These are phyloP conservation scores for Prionace glauca DNA, from an alignment of 2,797 vertebrate genomes.

Conservation along the genomic window DNA sequence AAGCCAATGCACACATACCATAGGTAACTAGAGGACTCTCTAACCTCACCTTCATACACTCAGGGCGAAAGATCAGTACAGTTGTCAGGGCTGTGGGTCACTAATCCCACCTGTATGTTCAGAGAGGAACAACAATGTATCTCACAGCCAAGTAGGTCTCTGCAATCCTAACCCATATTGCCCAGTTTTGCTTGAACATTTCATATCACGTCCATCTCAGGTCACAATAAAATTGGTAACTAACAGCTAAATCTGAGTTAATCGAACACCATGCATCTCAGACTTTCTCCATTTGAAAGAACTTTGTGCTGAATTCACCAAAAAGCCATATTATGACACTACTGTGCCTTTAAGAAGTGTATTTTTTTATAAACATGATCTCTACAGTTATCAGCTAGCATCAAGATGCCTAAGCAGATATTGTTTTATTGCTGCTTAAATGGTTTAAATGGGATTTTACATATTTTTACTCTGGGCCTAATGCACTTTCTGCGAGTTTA, in stretches of 20 bases:
- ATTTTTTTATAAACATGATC: too few species aligned
- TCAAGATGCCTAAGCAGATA: too few species aligned
- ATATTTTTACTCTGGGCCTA: too few species aligned
- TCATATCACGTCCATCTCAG: not conserved
- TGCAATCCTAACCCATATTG: not conserved
- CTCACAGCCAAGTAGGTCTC: not conserved
- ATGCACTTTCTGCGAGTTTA: too few species aligned
- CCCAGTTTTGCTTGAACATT: not conserved
- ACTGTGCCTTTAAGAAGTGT: too few species aligned
- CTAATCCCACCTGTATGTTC: too few species aligned
- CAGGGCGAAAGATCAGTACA: not conserved
- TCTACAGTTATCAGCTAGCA: too few species aligned
- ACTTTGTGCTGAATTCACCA: not conserved
- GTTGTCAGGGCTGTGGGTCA: not conserved
- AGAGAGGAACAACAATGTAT: not conserved
- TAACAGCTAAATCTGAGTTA: not conserved
- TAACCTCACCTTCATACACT: not conserved
- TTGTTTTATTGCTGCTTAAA: too few species aligned
- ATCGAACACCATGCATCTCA: not conserved
- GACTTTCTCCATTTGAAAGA: not conserved
- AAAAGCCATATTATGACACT: too few species aligned
- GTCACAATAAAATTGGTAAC: not conserved
- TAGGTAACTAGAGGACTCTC: not conserved
- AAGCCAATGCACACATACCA: not conserved
- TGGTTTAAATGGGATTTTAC: too few species aligned